A percentile compares a stretch with the other conserved stretches of the same genome.
Conservation (phyloP, 2,888 invertebrate species). For the Trisateles emortualis region DNA sequence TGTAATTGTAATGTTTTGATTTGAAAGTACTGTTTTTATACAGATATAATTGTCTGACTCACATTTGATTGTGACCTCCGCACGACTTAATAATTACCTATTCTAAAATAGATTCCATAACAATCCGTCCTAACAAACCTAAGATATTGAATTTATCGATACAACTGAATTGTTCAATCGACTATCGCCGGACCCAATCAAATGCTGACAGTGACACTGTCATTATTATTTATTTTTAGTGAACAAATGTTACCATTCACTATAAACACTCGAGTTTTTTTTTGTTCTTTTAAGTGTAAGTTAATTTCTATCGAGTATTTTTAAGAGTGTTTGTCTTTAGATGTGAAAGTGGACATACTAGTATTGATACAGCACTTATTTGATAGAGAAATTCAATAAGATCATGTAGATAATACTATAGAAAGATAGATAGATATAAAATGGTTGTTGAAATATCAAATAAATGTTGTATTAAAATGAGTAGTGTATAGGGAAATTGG, state of each 20-base stretch:
- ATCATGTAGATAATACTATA: constrained; percentile 38
- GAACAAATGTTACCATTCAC: constrained; percentile 86
- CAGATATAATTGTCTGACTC: background rate
- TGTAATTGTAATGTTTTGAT: background rate
- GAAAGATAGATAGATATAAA: constrained; percentile 38
- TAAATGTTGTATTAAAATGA: constrained; percentile 36
- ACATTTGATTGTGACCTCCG: too few species aligned
- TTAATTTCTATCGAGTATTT: constrained; percentile 68
- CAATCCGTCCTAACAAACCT: constrained; percentile 32
- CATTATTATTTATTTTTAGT: constrained; percentile 71
- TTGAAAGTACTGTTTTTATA: background rate
- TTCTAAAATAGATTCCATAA: constrained; percentile 42
- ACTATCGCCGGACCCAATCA: constrained; percentile 42
- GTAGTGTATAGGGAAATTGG: constrained; percentile 47
- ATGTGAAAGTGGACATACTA: constrained; percentile 26
- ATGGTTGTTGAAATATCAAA: constrained; percentile 27
- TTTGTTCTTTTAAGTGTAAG: constrained; percentile 74
- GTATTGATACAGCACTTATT: constrained; percentile 28
- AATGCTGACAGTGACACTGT: constrained; percentile 41
- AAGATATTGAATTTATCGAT: constrained; percentile 31
- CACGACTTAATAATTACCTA: too few species aligned
- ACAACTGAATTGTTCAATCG: constrained; percentile 27
- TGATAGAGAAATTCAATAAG: constrained; percentile 41
- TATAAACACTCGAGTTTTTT: constrained; percentile 73
- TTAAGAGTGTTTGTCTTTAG: constrained; percentile 57